These are phyloP conservation scores for Cairina moschata DNA, from an alignment of 2,113 vertebrate species.

Conservation along the genomic window DNA sequence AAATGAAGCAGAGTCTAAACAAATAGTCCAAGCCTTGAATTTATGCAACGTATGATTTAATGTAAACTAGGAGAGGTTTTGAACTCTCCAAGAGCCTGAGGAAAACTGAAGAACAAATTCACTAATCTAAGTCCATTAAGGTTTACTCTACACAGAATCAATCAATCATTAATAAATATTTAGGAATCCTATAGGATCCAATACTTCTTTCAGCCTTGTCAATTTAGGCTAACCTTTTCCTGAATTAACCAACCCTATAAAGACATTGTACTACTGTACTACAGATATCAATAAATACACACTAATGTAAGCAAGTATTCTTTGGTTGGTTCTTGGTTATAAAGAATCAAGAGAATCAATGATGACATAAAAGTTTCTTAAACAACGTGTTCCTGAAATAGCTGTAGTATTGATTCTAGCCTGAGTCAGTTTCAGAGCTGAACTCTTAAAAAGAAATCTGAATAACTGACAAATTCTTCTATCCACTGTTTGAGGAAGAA, in stretches of 20 bases:
- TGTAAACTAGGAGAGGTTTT: background rate
- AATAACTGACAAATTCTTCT: background rate
- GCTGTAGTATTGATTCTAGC: slow-evolving; percentile 19
- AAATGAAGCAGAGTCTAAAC: background rate
- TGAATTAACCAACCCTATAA: background rate
- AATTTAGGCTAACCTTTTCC: background rate
- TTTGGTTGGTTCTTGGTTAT: background rate
- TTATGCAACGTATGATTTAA: background rate
- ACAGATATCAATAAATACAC: background rate
- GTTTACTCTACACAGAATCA: background rate
- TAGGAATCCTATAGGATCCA: background rate
- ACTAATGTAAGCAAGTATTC: background rate
- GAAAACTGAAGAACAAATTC: background rate
- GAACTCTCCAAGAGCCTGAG: background rate
- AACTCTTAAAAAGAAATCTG: background rate
- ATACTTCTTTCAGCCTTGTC: background rate
- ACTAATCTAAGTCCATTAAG: background rate
- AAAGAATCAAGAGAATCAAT: slow-evolving; percentile 15
- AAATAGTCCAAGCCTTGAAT: background rate
- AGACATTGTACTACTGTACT: background rate
- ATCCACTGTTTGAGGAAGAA: background rate
- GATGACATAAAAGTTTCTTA: slow-evolving; percentile 15
- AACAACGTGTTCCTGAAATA: slow-evolving; percentile 21
- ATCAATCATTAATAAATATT: slow-evolving; percentile 2
- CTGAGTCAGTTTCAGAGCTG: background rate